These are phyloP conservation scores for Catotricha subobsoleta DNA, from an alignment of 2,888 invertebrate genomes.

Conservation along the genomic window DNA sequence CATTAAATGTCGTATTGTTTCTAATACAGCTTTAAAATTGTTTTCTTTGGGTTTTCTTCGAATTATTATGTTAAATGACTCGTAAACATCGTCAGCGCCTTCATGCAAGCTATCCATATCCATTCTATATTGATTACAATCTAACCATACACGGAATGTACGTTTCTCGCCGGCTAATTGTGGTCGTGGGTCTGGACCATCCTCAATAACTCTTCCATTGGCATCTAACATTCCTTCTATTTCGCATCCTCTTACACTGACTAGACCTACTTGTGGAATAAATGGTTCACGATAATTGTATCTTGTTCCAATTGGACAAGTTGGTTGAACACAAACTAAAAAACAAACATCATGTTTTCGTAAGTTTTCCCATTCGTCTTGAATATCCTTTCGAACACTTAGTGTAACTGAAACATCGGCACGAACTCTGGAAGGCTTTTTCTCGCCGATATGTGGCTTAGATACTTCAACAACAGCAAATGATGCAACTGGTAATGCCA, in stretches of 20 bases:
- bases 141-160: conserved; percentile 85
- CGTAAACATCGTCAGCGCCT: conserved; percentile 54
- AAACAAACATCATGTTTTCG: conserved; percentile 98
- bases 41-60: conserved; percentile 99
- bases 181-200: conserved; percentile 81
- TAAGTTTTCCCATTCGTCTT: conserved; percentile 90
- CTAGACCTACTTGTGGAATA: conserved; percentile 80
- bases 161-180: conserved; percentile 72
- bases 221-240: conserved; percentile 96
- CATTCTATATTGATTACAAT: conserved; percentile 89
- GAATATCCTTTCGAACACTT: conserved; percentile 77
- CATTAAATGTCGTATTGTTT: conserved; percentile 97
- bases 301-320: conserved; percentile 63
- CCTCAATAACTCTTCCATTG: conserved; percentile 90
- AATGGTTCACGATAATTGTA: conserved; percentile 71
- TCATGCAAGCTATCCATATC: conserved; percentile 77
- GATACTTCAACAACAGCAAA: conserved; percentile 92
- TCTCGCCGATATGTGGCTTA: conserved; percentile 83
- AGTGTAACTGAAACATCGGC: conserved; percentile 90
- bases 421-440: conserved; percentile 83
- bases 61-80: conserved; percentile 91
- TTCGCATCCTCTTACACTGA: conserved; percentile 90
- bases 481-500: conserved; percentile 80
- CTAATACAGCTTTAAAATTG: conserved; percentile 98
- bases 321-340: conserved; percentile 76